Evolutionary conservation across 2,888 invertebrate genomes (phyloP).

Genomic region (Chironomus tentans): DNA sequence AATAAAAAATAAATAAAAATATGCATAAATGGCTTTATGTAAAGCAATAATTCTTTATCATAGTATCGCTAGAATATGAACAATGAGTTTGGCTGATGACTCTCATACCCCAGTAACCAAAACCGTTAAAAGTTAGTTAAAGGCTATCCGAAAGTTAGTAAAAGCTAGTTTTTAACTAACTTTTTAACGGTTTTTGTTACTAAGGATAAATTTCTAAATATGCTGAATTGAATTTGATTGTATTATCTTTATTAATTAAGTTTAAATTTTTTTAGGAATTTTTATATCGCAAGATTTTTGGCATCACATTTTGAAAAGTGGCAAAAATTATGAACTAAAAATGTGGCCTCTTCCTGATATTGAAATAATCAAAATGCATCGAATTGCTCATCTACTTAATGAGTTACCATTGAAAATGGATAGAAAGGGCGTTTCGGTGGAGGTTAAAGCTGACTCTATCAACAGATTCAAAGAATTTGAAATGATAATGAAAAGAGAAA

Average conservation of each 20-base stretch:
- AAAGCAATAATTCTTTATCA: too few species aligned
- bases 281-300: constrained; percentile 27
- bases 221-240: too few species aligned
- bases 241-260: too few species aligned
- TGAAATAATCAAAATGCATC: constrained; percentile 36
- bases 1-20: neutral
- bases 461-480: constrained; percentile 40
- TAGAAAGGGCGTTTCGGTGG: constrained; percentile 40
- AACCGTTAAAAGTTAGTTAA: too few species aligned
- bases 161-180: too few species aligned
- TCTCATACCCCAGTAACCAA: too few species aligned
- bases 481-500: constrained; percentile 38
- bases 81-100: too few species aligned
- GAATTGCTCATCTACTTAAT: constrained; percentile 38
- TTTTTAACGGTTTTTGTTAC: too few species aligned
- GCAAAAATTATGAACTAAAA: constrained; percentile 39
- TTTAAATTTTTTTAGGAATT: constrained; percentile 8
- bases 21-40: neutral
- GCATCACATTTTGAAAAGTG: constrained; percentile 32
- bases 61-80: too few species aligned
- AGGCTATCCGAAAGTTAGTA: too few species aligned
- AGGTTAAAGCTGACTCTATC: constrained; percentile 37
- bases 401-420: constrained; percentile 43
- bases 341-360: constrained; percentile 40
- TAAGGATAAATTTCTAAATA: too few species aligned